Evolutionary conservation across 2,888 invertebrate species (phyloP), one percentile per base, ranked within the genome.

Genomic region (Drosophila tripunctata): DNA sequence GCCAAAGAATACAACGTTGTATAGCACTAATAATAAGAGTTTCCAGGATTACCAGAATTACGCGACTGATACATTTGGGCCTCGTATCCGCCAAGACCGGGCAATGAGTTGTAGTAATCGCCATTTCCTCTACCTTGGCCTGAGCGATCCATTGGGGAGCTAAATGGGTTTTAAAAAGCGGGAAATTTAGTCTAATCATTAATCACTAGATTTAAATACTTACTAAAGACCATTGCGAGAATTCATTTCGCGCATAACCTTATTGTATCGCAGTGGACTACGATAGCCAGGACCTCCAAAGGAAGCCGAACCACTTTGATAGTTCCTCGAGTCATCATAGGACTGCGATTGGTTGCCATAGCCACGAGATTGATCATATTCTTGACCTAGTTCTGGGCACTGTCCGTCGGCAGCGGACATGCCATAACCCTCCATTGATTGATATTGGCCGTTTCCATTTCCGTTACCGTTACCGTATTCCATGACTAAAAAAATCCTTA

Each of bases 171-270:
- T n/a, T n/a, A n/a, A n/a, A n/a, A n/a, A n/a, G n/a, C n/a, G n/a
- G n/a, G n/a, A n/a, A n/a, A n/a, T n/a, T n/a, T n/a, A n/a, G n/a
- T n/a, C n/a, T n/a, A n/a, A n/a, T n/a, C n/a, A n/a, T n/a, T n/a
- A n/a, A n/a, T n/a, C n/a, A n/a, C 4, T 0, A 4, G 4, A 40
- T 6, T 5, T 30, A n/a, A n/a, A 14, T 8, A 48, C 81, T 55
- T 36, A 82, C 81, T 82, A 75, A 3, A 82, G 78, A 1, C 81
- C 81, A 15, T 82, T 82, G 38, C 81, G 81, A 0, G 81, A 82
- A 36, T 86, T 86, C 86, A 82, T 82, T 21, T 86, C 86, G 1
- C 57, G 51, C 12, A 86, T 30, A 0, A 63, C 56, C 17, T 83
- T 85, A 8, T n/a, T 48, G 45, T 81, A 86, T 0, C 81, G 78